phyloP scores from a whole-genome alignment of 1,140 invertebrate species.

The Bombus difficillimus region DNA sequence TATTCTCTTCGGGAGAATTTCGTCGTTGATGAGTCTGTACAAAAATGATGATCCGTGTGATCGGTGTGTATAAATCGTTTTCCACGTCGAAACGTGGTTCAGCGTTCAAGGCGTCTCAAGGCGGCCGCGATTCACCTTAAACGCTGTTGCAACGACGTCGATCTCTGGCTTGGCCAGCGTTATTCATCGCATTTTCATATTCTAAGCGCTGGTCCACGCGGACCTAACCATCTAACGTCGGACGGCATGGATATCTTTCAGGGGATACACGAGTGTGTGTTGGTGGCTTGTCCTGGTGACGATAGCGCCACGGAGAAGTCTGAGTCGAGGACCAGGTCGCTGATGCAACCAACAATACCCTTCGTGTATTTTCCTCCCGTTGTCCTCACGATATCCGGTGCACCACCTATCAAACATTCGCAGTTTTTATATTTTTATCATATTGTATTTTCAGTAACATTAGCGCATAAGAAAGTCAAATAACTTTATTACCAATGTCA shows the following conservation, averaged over 20 bases:
- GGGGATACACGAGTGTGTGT: conserved; percentile 80
- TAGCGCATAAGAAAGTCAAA: too few species aligned
- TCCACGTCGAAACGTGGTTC: conserved; percentile 1
- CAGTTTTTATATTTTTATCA: too few species aligned
- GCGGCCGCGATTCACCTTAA: conserved; percentile 15
- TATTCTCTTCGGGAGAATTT: conserved; percentile 21
- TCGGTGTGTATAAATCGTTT: conserved; percentile 35
- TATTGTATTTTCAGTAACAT: too few species aligned
- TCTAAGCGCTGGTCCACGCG: conserved; percentile 50
- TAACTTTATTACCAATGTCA: too few species aligned
- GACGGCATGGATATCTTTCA: conserved; percentile 72
- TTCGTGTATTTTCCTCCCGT: conserved; percentile 87
- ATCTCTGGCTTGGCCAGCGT: conserved; percentile 28
- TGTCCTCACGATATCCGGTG: conserved; percentile 87
- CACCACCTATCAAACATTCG: conserved; percentile 85
- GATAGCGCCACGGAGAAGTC: conserved; percentile 88
- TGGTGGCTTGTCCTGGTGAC: conserved; percentile 84
- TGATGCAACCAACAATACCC: conserved; percentile 91
- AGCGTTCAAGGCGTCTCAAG: conserved; percentile 35
- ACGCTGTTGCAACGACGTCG: conserved; percentile 23
- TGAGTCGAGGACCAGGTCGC: conserved; percentile 90
- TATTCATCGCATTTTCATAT: conserved; percentile 58
- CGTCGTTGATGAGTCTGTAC: conserved; percentile 72
- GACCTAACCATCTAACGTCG: conserved; percentile 58
- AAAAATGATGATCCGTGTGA: conserved; percentile 62